Evolutionary conservation across 2,113 vertebrate species (phyloP).

Genomic region (Triplophysa tibetana): DNA sequence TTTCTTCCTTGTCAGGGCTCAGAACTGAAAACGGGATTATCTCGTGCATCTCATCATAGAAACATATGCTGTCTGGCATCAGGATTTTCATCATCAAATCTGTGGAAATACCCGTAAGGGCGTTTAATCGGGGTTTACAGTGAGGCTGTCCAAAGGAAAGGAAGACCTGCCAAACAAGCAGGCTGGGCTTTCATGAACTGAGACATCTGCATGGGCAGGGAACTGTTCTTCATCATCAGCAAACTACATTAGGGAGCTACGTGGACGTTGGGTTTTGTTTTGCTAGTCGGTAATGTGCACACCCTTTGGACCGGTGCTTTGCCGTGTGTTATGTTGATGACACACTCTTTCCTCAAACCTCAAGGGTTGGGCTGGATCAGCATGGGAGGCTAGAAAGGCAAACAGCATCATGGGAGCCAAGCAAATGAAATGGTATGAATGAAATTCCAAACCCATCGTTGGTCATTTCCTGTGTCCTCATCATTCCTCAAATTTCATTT

Average conservation of each 20-base stretch:
- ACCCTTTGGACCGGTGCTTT: conserved; percentile 58
- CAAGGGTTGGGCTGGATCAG: conserved; percentile 61
- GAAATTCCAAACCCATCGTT: conserved; percentile 21
- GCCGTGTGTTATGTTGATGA: conserved; percentile 68
- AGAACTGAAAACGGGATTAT: conserved; percentile 56
- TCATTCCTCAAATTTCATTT: neutral
- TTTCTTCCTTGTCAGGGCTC: conserved; percentile 53
- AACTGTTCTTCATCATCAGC: conserved; percentile 46
- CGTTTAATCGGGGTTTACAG: conserved; percentile 63
- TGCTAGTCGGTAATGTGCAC: conserved; percentile 57
- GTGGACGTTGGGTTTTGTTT: conserved; percentile 60
- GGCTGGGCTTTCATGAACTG: conserved; percentile 1
- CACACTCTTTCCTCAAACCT: conserved; percentile 66
- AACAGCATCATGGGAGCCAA: conserved; percentile 76
- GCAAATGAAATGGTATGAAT: conserved; percentile 80
- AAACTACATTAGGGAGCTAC: conserved; percentile 64
- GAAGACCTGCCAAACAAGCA: conserved; percentile 32
- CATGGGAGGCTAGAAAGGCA: conserved; percentile 65
- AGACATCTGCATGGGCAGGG: neutral
- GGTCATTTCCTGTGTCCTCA: neutral
- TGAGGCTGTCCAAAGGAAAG: neutral
- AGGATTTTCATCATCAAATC: conserved; percentile 62
- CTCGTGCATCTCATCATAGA: conserved; percentile 28
- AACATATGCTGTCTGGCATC: conserved; percentile 59
- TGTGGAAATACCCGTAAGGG: conserved; percentile 58